Evolutionary conservation across 1,140 invertebrate genomes (phyloP).

Genomic region (Drosophila kikkawai): DNA sequence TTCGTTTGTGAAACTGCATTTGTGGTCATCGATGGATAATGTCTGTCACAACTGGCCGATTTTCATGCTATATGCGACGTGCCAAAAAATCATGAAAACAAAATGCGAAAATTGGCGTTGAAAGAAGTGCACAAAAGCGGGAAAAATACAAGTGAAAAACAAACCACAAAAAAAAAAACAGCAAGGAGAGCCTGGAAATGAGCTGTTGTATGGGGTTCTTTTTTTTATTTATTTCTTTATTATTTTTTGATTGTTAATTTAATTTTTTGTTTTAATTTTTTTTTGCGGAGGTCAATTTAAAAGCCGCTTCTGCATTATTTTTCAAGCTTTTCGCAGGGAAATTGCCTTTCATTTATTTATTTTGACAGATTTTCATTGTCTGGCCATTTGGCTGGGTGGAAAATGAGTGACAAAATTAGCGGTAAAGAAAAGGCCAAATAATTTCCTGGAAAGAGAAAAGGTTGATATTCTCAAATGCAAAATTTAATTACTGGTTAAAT

Average conservation of each 20-base stretch:
- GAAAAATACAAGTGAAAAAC: not conserved
- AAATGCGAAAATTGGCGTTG: constrained; percentile 15
- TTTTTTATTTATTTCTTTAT: not conserved
- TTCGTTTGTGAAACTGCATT: constrained; percentile 19
- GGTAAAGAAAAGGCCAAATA: not conserved
- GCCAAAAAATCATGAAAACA: constrained; percentile 76
- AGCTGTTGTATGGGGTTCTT: constrained; percentile 14
- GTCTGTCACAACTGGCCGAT: constrained; percentile 26
- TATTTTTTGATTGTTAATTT: constrained; percentile 6
- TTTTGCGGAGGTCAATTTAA: constrained; percentile 38
- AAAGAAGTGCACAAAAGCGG: not conserved
- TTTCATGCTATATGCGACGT: constrained; percentile 51
- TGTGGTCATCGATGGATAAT: constrained; percentile 28
- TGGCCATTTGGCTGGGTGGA: constrained; percentile 23
- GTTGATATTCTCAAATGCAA: not conserved
- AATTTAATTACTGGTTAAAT: not conserved
- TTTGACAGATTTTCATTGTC: constrained; percentile 47
- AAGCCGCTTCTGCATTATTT: constrained; percentile 20
- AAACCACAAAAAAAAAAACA: constrained; percentile 11
- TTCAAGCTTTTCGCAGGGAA: not conserved
- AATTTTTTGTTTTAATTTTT: not conserved
- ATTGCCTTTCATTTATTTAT: constrained; percentile 5
- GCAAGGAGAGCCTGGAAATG: constrained; percentile 45
- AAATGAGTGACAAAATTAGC: constrained; percentile 18
- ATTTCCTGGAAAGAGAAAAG: not conserved